These are phyloP conservation scores for Epiblema foenella DNA, from an alignment of 2,888 invertebrate species.

Conservation along the genomic window DNA sequence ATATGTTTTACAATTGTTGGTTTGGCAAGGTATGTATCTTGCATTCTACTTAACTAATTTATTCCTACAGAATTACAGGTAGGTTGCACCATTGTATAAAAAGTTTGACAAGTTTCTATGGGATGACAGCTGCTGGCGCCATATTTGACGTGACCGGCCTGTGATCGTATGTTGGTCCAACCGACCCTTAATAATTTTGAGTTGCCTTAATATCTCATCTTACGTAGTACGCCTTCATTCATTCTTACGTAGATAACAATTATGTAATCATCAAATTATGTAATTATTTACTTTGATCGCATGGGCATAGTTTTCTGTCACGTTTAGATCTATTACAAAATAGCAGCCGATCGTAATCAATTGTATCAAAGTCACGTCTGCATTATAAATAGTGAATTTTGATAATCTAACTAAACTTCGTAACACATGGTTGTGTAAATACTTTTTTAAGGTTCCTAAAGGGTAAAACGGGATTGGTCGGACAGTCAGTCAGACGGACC, in stretches of 20 bases:
- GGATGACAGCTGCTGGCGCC: no score
- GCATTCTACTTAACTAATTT: no score
- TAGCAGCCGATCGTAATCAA: conserved; percentile 1
- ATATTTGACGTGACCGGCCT: no score
- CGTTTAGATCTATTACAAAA: conserved; percentile 20
- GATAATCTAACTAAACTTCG: background rate
- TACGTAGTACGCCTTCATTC: background rate
- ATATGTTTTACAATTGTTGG: no score
- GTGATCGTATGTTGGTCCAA: no score
- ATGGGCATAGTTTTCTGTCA: conserved; percentile 5
- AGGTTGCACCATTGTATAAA: no score
- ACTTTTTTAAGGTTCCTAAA: background rate
- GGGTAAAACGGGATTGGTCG: no score
- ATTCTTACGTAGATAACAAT: background rate
- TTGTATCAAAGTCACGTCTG: conserved; percentile 26
- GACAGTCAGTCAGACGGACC: no score
- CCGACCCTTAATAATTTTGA: no score
- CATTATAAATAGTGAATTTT: background rate
- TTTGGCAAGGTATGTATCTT: no score
- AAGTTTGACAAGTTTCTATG: no score
- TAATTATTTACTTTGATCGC: background rate
- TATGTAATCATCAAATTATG: background rate
- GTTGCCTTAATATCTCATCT: background rate
- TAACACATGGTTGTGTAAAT: background rate
- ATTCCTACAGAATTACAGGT: no score